Evolutionary conservation across 2,888 invertebrate species (phyloP).

Genomic region (Pristionchus arcanus): DNA sequence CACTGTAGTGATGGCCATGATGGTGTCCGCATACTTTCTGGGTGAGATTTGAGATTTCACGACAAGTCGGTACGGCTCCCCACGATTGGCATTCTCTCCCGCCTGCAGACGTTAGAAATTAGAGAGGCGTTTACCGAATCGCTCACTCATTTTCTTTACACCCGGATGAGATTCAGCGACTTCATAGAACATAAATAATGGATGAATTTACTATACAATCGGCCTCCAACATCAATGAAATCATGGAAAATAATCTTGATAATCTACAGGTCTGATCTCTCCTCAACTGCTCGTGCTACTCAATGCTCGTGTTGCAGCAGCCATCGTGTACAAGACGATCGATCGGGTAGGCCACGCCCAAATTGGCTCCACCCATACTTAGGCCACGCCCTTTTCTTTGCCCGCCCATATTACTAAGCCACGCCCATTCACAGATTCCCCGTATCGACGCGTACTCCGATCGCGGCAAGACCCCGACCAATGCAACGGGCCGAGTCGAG

Average conservation of each 20-base stretch:
- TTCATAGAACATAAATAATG: too few species aligned
- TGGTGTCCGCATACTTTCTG: conserved; percentile 59
- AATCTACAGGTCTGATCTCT: conserved; percentile 71
- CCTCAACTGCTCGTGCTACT: conserved; percentile 75
- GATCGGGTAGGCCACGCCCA: conserved; percentile 61
- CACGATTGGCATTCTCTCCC: too few species aligned
- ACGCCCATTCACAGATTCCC: not conserved
- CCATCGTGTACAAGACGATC: conserved; percentile 72
- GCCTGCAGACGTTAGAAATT: too few species aligned
- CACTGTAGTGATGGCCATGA: conserved; percentile 70
- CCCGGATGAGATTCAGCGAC: too few species aligned
- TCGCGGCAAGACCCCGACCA: conserved; percentile 60
- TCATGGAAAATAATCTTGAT: too few species aligned
- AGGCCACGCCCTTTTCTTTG: not conserved
- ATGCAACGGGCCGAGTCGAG: conserved; percentile 60
- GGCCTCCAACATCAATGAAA: too few species aligned
- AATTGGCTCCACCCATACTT: not conserved
- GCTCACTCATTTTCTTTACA: too few species aligned
- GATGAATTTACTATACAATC: too few species aligned
- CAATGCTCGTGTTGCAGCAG: conserved; percentile 75
- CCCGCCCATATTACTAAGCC: not conserved
- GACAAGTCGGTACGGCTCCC: too few species aligned
- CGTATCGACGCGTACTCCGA: conserved; percentile 70
- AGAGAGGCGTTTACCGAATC: too few species aligned
- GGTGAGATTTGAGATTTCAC: too few species aligned